Conservation (phyloP, 2,888 invertebrate species). For the Sphecodes monilicornis region DNA sequence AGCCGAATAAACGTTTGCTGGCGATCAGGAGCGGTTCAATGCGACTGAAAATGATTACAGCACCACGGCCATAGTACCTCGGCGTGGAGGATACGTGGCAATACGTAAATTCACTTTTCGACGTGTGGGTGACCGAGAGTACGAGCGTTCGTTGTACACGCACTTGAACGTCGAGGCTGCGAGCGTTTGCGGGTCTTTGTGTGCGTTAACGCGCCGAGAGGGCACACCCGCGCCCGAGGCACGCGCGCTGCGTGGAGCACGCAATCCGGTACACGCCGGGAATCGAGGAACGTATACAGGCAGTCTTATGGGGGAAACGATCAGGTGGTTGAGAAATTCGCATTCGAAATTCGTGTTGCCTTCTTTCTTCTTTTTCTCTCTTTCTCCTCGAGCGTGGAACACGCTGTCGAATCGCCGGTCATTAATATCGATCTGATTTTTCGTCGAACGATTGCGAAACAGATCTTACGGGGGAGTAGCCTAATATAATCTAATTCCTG, state of each 20-base stretch:
- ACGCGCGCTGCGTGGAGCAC: slow-evolving; percentile 65
- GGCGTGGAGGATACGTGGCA: slow-evolving; percentile 45
- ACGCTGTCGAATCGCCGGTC: background rate
- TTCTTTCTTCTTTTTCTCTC: background rate
- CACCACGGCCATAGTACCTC: slow-evolving; percentile 41
- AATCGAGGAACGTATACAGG: slow-evolving; percentile 54
- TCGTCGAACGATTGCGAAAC: background rate
- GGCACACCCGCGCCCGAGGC: slow-evolving; percentile 76
- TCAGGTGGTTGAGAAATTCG: slow-evolving; percentile 29
- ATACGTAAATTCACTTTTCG: slow-evolving; percentile 31
- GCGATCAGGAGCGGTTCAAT: background rate
- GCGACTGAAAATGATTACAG: slow-evolving; percentile 40
- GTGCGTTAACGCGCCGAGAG: slow-evolving; percentile 69
- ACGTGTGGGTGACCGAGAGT: slow-evolving; percentile 54
- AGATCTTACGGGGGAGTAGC: background rate
- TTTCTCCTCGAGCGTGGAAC: background rate
- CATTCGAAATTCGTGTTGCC: background rate
- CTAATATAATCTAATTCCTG: background rate
- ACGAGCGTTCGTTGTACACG: slow-evolving; percentile 35
- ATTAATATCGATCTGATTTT: slow-evolving; percentile 21
- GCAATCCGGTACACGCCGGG: slow-evolving; percentile 56
- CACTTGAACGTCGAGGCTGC: slow-evolving; percentile 10
- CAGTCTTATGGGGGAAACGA: slow-evolving; percentile 16
- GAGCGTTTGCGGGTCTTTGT: slow-evolving; percentile 30
- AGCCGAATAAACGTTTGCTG: background rate